Conservation (phyloP, 1,140 invertebrate genomes). For the Bombus superbus region DNA sequence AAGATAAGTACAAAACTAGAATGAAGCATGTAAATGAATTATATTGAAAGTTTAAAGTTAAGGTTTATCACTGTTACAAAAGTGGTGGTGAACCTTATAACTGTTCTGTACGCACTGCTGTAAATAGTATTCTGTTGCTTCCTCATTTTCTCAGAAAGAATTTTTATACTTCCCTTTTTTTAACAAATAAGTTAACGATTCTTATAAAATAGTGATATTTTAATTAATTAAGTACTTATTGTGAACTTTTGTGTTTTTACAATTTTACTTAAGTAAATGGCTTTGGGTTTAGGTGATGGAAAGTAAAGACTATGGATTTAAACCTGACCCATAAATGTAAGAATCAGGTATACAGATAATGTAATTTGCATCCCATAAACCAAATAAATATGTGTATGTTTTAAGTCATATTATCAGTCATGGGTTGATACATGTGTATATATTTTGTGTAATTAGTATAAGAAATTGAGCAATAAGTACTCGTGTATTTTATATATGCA, state of each 20-base stretch:
- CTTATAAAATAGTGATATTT: slow-evolving; percentile 70
- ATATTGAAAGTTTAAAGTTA: slow-evolving; percentile 39
- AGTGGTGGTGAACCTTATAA: slow-evolving; percentile 28
- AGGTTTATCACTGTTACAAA: slow-evolving; percentile 22
- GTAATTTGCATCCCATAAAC: slow-evolving; percentile 48
- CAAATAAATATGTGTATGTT: slow-evolving; percentile 58
- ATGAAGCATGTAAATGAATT: slow-evolving; percentile 46
- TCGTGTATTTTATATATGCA: slow-evolving; percentile 66
- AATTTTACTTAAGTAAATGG: slow-evolving; percentile 51
- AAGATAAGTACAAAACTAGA: slow-evolving; percentile 62
- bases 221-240: slow-evolving; percentile 73
- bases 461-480: slow-evolving; percentile 66
- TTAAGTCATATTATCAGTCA: slow-evolving; percentile 53
- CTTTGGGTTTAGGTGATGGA: slow-evolving; percentile 37
- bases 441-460: slow-evolving; percentile 61
- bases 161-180: slow-evolving; percentile 75
- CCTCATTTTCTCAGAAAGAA: slow-evolving; percentile 56
- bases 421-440: slow-evolving; percentile 49
- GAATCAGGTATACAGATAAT: slow-evolving; percentile 13
- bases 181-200: slow-evolving; percentile 67
- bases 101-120: slow-evolving; percentile 58
- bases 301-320: slow-evolving; percentile 33
- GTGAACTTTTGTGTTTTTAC: slow-evolving; percentile 36
- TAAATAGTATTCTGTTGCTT: slow-evolving; percentile 71
- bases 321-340: slow-evolving; percentile 23